Conservation (phyloP, 2,113 vertebrate genomes). For the Pheucticus melanocephalus region DNA sequence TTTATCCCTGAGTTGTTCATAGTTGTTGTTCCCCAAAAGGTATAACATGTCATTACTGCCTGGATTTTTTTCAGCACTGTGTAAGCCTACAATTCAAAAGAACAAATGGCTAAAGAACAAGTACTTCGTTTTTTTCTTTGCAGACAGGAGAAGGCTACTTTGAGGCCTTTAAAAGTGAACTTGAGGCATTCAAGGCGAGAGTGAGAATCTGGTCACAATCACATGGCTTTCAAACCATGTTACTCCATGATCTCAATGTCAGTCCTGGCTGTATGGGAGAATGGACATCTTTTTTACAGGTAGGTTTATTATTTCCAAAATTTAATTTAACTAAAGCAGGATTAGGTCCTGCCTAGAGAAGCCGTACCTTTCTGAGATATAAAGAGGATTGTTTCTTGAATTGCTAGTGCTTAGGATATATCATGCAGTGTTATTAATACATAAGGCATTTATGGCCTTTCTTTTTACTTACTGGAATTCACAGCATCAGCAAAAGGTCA, state of each 20-base stretch:
- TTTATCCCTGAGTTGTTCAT: neutral
- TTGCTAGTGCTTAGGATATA: neutral
- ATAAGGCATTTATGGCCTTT: neutral
- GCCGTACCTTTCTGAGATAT: neutral
- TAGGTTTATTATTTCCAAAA: slow-evolving; percentile 59
- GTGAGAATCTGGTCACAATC: slow-evolving; percentile 82
- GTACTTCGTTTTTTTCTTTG: neutral
- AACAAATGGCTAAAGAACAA: neutral
- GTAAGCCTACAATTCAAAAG: neutral
- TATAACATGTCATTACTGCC: neutral
- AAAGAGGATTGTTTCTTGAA: neutral
- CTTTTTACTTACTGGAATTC: neutral
- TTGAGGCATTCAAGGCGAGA: slow-evolving; percentile 90
- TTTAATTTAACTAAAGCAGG: neutral
- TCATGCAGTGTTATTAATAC: neutral
- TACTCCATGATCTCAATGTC: slow-evolving; percentile 63
- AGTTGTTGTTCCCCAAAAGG: neutral
- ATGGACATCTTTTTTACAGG: slow-evolving; percentile 79
- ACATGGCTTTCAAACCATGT: slow-evolving; percentile 67
- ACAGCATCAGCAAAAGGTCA: neutral
- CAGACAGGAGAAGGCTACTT: slow-evolving; percentile 91
- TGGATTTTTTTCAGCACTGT: neutral
- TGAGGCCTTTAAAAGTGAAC: slow-evolving; percentile 92
- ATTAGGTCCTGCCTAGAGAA: neutral
- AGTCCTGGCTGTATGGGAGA: slow-evolving; percentile 76